phyloP scores from a whole-genome alignment of 2,113 vertebrate species.

The Albula goreensis region DNA sequence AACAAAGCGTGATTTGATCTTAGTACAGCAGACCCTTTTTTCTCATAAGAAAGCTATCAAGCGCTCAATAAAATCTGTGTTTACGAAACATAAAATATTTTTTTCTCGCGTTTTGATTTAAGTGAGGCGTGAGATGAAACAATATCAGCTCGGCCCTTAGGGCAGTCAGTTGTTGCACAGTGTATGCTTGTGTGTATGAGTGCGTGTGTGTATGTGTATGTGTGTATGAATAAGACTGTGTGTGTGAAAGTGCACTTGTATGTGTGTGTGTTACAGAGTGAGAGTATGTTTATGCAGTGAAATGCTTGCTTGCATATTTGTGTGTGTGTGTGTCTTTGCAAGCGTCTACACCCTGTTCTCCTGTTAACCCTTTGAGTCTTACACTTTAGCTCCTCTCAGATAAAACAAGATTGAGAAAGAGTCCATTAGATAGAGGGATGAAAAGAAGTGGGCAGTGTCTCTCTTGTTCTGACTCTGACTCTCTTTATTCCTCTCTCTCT shows the following conservation, averaged over 20 bases:
- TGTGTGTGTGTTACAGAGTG: neutral
- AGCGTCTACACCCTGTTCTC: too few relatives aligned
- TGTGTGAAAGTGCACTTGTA: neutral
- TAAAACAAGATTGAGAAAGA: neutral
- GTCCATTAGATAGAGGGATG: neutral
- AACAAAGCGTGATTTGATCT: neutral
- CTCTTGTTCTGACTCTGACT: slow-evolving; percentile 57
- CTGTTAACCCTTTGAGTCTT: neutral
- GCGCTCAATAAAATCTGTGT: neutral
- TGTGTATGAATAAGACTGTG: neutral
- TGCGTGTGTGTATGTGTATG: neutral
- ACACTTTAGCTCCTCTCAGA: neutral
- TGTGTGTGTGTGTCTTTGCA: neutral
- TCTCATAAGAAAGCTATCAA: neutral
- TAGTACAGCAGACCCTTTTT: neutral
- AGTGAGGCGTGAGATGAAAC: slow-evolving; percentile 5
- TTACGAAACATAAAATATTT: neutral
- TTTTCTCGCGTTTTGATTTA: neutral
- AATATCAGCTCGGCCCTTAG: neutral
- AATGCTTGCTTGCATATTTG: neutral
- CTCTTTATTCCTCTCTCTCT: slow-evolving; percentile 51
- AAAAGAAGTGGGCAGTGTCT: neutral
- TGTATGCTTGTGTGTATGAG: neutral
- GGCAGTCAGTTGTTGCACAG: slow-evolving; percentile 3
- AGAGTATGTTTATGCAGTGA: neutral